A percentile compares a stretch with the other conserved stretches of the same genome.
Evolutionary conservation across 1,140 invertebrate genomes (phyloP).

Genomic region (Periplaneta americana): DNA sequence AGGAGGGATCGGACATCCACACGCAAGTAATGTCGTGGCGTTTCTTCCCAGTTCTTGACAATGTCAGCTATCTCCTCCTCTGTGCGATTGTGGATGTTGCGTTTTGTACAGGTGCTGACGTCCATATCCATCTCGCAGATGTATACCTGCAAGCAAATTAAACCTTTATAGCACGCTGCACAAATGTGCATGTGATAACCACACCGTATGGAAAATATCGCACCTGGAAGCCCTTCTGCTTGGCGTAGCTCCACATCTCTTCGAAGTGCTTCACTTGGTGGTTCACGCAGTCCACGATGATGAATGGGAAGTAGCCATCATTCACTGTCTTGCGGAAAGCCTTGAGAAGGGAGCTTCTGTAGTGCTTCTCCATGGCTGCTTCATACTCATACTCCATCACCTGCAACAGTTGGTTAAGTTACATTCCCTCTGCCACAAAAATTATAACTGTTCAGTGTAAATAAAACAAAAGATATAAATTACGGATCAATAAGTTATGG

Average conservation of each 20-base stretch:
- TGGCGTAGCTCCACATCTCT: slow-evolving; percentile 83
- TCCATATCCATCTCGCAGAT: slow-evolving; percentile 84
- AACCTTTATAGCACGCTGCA: neutral
- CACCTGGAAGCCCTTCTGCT: slow-evolving; percentile 86
- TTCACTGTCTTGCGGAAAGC: slow-evolving; percentile 88
- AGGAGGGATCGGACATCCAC: slow-evolving; percentile 76
- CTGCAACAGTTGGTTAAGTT: too few relatives aligned
- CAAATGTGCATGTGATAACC: neutral
- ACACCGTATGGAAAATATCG: slow-evolving; percentile 21
- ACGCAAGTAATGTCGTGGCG: slow-evolving; percentile 58
- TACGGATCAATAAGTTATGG: too few relatives aligned
- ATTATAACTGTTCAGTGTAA: too few relatives aligned
- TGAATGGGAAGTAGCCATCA: slow-evolving; percentile 88
- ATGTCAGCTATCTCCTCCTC: slow-evolving; percentile 75
- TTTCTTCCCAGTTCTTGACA: slow-evolving; percentile 68
- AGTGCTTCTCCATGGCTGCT: slow-evolving; percentile 71
- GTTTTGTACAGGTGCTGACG: slow-evolving; percentile 63
- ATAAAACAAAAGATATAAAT: too few relatives aligned
- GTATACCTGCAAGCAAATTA: slow-evolving; percentile 60
- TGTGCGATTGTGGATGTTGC: slow-evolving; percentile 79
- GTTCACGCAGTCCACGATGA: slow-evolving; percentile 86
- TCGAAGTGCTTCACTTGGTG: slow-evolving; percentile 76
- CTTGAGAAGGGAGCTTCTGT: slow-evolving; percentile 76
- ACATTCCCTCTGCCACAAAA: too few relatives aligned
- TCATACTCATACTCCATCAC: slow-evolving; percentile 92